Evolutionary conservation across 2,113 vertebrate species (phyloP).

Genomic region (Brachyistius frenatus): DNA sequence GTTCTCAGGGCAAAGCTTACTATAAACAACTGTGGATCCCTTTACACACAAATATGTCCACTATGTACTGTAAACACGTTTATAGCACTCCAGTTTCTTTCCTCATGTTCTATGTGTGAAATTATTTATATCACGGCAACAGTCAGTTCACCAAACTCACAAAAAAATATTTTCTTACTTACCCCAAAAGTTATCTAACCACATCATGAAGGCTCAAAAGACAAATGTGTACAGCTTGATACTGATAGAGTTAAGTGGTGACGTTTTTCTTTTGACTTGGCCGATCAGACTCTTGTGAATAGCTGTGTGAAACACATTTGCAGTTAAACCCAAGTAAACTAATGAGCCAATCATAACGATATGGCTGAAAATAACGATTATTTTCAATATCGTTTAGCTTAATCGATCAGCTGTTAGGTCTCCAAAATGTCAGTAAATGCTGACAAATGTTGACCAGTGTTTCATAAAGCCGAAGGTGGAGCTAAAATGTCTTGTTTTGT

Average conservation of each 20-base stretch:
- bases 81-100: background rate
- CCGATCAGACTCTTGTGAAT: background rate
- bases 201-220: background rate
- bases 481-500: too few species aligned
- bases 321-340: background rate
- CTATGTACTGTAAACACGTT: slow-evolving; percentile 47
- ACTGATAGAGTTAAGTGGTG: background rate
- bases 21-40: slow-evolving; percentile 51
- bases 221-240: background rate
- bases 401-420: too few species aligned
- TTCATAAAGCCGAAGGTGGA: too few species aligned
- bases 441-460: too few species aligned
- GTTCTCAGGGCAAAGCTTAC: slow-evolving; percentile 57
- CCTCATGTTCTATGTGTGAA: background rate
- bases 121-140: background rate
- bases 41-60: slow-evolving; percentile 28
- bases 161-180: background rate
- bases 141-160: background rate
- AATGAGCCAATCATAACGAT: background rate
- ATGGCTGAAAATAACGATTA: too few species aligned
- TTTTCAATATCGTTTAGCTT: too few species aligned
- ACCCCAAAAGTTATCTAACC: background rate
- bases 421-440: too few species aligned
- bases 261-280: background rate
- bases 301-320: background rate